Evolutionary conservation across 2,113 vertebrate species (phyloP).

Genomic region (Gadus chalcogrammus): DNA sequence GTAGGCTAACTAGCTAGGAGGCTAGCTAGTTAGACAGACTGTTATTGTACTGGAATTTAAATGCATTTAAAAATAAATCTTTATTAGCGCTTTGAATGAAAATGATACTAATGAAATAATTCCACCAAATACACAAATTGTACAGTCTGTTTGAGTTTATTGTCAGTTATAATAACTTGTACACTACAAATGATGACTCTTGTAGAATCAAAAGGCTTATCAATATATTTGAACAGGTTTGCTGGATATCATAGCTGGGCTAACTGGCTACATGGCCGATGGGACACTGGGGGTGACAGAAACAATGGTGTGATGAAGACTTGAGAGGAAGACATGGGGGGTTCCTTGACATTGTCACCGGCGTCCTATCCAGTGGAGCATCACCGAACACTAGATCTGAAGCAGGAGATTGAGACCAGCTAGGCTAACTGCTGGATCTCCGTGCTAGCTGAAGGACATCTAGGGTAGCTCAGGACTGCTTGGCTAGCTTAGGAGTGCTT

Average conservation of each 20-base stretch:
- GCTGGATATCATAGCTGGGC: slow-evolving; percentile 44
- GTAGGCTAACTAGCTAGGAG: too few relatives aligned
- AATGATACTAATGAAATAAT: background rate
- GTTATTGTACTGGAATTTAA: too few relatives aligned
- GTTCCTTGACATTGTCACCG: slow-evolving; percentile 64
- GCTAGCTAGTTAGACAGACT: background rate
- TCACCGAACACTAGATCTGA: too few relatives aligned
- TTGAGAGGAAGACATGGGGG: slow-evolving; percentile 79
- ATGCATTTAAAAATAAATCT: too few relatives aligned
- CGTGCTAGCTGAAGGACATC: too few relatives aligned
- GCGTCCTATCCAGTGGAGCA: background rate
- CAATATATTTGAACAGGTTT: slow-evolving; percentile 51
- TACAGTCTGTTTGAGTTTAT: slow-evolving; percentile 72
- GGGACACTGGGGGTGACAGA: slow-evolving; percentile 53
- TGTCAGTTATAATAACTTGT: slow-evolving; percentile 73
- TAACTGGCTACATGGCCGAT: slow-evolving; percentile 49
- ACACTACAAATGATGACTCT: slow-evolving; percentile 74
- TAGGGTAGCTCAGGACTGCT: too few relatives aligned
- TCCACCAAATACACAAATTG: slow-evolving; percentile 11
- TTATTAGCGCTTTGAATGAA: too few relatives aligned
- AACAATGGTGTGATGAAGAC: slow-evolving; percentile 53
- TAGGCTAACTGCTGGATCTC: too few relatives aligned
- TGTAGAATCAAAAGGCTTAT: slow-evolving; percentile 58
- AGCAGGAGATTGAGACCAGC: too few relatives aligned
- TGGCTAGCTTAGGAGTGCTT: too few relatives aligned